phyloP scores from a whole-genome alignment of 1,140 invertebrate genomes.

The Latrodectus geometricus region DNA sequence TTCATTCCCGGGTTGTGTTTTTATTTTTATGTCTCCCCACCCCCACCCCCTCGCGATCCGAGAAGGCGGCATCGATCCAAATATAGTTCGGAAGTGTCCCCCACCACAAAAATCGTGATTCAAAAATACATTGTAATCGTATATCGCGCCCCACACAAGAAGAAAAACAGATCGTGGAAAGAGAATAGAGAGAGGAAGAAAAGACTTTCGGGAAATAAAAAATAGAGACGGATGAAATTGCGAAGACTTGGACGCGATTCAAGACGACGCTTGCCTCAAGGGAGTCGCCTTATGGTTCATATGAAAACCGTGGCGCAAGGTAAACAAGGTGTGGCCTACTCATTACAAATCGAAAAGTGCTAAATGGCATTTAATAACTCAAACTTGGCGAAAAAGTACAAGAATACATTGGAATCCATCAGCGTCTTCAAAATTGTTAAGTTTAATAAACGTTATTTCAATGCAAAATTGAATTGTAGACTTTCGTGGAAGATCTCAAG shows the following conservation, averaged over 20 bases:
- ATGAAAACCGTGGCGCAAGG: neutral
- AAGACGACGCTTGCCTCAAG: constrained; percentile 2
- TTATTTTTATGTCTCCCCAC: neutral
- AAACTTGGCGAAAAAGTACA: too few species aligned
- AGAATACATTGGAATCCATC: too few species aligned
- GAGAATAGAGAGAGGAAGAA: constrained; percentile 48
- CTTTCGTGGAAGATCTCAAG: too few species aligned
- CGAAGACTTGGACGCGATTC: constrained; percentile 45
- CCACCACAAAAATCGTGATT: constrained; percentile 45
- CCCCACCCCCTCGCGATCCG: neutral
- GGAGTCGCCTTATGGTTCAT: neutral
- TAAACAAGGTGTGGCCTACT: neutral
- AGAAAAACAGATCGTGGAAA: constrained; percentile 39
- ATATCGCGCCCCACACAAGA: constrained; percentile 28
- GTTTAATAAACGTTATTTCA: too few species aligned
- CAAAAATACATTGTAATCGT: constrained; percentile 62
- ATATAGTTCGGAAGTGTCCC: constrained; percentile 52
- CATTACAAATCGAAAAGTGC: neutral
- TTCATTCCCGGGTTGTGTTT: neutral
- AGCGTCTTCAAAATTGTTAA: too few species aligned
- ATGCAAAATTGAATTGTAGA: too few species aligned
- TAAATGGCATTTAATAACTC: too few species aligned
- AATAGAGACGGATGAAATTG: constrained; percentile 47
- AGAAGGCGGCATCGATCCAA: constrained; percentile 49
- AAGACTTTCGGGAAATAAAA: constrained; percentile 47